These are phyloP conservation scores for Andrena bicolor DNA, from an alignment of 2,888 invertebrate genomes.

Conservation along the genomic window DNA sequence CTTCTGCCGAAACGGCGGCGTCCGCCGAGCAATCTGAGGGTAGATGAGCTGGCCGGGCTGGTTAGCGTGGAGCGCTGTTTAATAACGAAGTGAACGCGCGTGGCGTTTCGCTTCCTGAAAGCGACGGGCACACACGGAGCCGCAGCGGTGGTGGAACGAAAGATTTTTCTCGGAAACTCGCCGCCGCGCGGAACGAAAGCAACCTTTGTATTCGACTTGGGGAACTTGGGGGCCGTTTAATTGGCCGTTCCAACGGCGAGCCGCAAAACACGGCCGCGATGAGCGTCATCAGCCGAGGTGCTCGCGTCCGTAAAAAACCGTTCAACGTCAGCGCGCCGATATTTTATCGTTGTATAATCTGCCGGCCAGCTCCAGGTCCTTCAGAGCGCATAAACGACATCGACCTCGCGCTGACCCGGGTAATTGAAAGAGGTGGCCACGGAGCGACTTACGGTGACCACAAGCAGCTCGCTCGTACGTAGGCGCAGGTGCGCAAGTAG, in stretches of 20 bases:
- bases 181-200: too few species aligned
- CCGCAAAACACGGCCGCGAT: constrained; percentile 30
- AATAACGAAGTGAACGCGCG: constrained; percentile 30
- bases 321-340: constrained; percentile 49
- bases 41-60: constrained; percentile 37
- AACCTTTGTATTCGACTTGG: too few species aligned
- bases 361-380: constrained; percentile 33
- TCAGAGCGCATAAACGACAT: constrained; percentile 65
- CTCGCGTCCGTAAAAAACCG: constrained; percentile 39
- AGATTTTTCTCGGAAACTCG: neutral
- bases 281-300: constrained; percentile 31
- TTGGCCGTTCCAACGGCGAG: constrained; percentile 31
- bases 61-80: constrained; percentile 25
- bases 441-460: constrained; percentile 66
- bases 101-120: constrained; percentile 30
- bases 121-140: constrained; percentile 24
- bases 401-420: constrained; percentile 70
- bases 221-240: constrained; percentile 4
- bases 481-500: constrained; percentile 56
- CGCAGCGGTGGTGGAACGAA: neutral
- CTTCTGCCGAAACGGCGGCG: constrained; percentile 18
- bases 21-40: constrained; percentile 32
- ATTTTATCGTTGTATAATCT: constrained; percentile 47
- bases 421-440: constrained; percentile 75
- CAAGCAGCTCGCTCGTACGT: constrained; percentile 59